Base-by-base conservation (phyloP, 2,113 vertebrate genomes). In the Rousettus leschenaultii region DNA sequence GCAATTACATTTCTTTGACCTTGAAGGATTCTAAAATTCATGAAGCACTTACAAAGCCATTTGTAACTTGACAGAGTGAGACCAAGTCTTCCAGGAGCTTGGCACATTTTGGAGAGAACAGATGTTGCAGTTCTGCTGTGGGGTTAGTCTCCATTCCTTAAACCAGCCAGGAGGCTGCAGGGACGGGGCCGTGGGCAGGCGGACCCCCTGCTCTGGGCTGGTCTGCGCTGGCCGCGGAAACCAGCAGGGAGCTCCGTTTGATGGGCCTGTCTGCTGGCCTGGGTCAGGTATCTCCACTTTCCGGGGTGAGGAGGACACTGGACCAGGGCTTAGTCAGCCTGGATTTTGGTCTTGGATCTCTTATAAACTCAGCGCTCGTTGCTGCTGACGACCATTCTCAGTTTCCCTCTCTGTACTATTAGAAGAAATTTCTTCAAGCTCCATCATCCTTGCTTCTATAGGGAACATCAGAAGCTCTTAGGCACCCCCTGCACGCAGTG, bases 291-390 rank as follows among this genome's bases (percentile, higher is more conserved):
- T 43, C 5, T 57, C 18, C 26, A 0, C 40, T 22, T 87, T 88
- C 57, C 8, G 28, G 59, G 15, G 5, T 89, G 43, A 89, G 48
- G 16, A 57, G 11, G 24, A 63, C 19, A 3, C 22, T 9, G 16
- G 24, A 6, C 45, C 14, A n/a, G 43, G 38, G 65, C 10, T 4
- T 15, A 0, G 43, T 4, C 0, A 0, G 15, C 48, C 53, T 57
- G 15, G 14, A 16, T 16, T n/a, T 15, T 53, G 40, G 21, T 63
- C 59, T 73, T 13, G 24, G 35, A 22, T n/a, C 30, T 63, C 4
- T n/a, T 30, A 7, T 1, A 6, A 22, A 35, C 65, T 68, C 1
- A 3, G 3, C 12, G 8, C 15, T n/a, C 63, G 18, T 35, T 43
- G 18, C 57, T 61, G 18, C 38, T 85, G 45, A 13, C 1, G 30